Base-by-base conservation (phyloP, 2,797 vertebrate genomes). In the Xerus rutilus region DNA sequence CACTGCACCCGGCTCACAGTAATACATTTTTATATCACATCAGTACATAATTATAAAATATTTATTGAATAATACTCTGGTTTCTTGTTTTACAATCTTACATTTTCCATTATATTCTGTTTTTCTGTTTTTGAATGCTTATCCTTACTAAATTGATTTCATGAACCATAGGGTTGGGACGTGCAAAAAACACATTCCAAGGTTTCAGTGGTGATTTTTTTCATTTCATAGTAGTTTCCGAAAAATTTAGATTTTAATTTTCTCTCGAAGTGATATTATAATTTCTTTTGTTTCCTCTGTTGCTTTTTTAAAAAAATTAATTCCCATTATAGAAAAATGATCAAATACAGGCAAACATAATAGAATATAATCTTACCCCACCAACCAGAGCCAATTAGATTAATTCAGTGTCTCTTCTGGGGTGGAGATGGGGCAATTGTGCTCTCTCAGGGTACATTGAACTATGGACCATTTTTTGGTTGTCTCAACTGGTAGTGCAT, bases 221-320 rank as follows among this genome's bases (percentile, higher is more conserved):
- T 57, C 20, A 21, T 79, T 85, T 8, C 84, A 93, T 69, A 86
- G 59, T 83, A 78, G 39, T 96, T 95, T 45, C 57, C 86, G 64
- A 94, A 95, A 96, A 90, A 43, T 54, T 89, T 30, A 94, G 30
- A 23, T 95, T 92, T 70, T 32, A 74, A 62, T 77, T 84, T 79
- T 79, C 81, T 28, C 15, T 3, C 25, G n/a, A 78, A 35, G 57
- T 69, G 43, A 93, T 20, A 91, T 84, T 84, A 25, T 54, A 70
- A 81, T 92, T 93, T 77, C 69, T 82, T 91, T 96, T 62, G 79
- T 89, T 95, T 92, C 49, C 20, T 86, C 20, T 95, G 32, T 92
- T 92, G 28, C 57, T 65, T 90, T 93, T 90, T 90, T 47, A 6
- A 49, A 69, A 57, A 47, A 43, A 11, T 28, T 91, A 86, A 64